Percentiles rank a stretch among this genome's conserved stretches.
Evolutionary conservation across 23 tunicate species (phyloP).

Genomic region (Aplidium turbinatum): DNA sequence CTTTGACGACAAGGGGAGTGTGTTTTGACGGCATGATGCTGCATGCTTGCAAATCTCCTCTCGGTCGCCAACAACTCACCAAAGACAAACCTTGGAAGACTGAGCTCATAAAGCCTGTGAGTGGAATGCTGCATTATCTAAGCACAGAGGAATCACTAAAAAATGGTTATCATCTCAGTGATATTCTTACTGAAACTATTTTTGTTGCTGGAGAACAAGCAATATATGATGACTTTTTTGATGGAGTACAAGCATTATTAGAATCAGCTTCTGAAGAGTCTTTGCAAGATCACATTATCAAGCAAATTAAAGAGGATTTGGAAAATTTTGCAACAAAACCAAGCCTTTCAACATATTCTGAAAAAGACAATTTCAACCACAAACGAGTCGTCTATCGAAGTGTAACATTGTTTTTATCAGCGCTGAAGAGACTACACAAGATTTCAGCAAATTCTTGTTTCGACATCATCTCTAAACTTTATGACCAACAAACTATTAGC

Average conservation of each 20-base stretch:
- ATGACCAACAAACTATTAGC: neutral
- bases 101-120: conserved; percentile 40
- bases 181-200: conserved; percentile 40
- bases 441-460: neutral
- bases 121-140: conserved; percentile 34
- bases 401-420: conserved; percentile 7
- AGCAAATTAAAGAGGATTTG: neutral
- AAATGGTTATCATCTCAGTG: conserved; percentile 41
- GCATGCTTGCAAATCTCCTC: conserved; percentile 31
- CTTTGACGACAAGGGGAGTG: conserved; percentile 25
- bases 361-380: neutral
- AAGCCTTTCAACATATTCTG: neutral
- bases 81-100: conserved; percentile 2
- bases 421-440: neutral
- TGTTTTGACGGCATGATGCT: conserved; percentile 46
- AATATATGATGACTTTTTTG: conserved; percentile 1
- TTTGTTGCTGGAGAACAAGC: conserved; percentile 30
- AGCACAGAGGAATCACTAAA: conserved; percentile 10
- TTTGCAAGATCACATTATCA: neutral
- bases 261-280: neutral
- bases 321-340: conserved; percentile 5
- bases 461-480: conserved; percentile 20
- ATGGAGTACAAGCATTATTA: neutral
- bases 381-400: conserved; percentile 4
- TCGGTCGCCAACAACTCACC: conserved; percentile 36